Base-by-base conservation (phyloP, 2,797 vertebrate species). In the Eutrigla gurnardus region DNA sequence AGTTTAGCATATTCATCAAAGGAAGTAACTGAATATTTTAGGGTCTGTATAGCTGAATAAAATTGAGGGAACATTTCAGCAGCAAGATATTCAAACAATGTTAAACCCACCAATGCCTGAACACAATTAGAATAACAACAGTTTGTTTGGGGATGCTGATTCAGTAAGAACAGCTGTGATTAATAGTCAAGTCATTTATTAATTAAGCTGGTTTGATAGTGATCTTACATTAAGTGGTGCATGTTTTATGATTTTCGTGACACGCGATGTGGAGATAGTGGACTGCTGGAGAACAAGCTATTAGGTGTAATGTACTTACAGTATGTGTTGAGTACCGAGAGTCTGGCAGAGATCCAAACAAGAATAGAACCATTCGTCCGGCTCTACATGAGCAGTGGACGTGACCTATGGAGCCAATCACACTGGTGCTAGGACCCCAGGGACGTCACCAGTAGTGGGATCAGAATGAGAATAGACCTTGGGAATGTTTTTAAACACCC, bases 141-240 rank as follows among this genome's bases (percentile, higher is more conserved):
- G 47, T 17, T 8, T 17, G 15, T n/a, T 3, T 17, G 46, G 47
- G 47, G 8, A n/a, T 17, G 9, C n/a, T 18, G 47, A 50, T 25
- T 50, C 47, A 50, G 54, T 37, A 55, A 57, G 17, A 58, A 58
- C 10, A 18, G 55, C 36, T 39, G 39, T 61, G 4, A 43, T 60
- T 18, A 43, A 43, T 60, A 60, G 32, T 32, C 6, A 60, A 60
- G n/a, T 32, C 1, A 43, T 60, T 43, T 60, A 40, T 58, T 40
- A 39, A 17, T 11, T 11, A 58, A 57, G 17, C 36, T 58, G n/a
- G 39, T 39, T 40, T 39, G 4, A 59, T 25, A 40, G 37, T 42
- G 57, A 40, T 59, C 17, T 59, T 25, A 59, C 37, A 42, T 25
- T 13, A 59, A 25, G 37, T 37, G 25, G 17, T 40, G 57, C 57